Percentiles rank a stretch among this genome's conserved stretches.
phyloP scores from a whole-genome alignment of 2,888 invertebrate species.

The Tiphia femorata region DNA sequence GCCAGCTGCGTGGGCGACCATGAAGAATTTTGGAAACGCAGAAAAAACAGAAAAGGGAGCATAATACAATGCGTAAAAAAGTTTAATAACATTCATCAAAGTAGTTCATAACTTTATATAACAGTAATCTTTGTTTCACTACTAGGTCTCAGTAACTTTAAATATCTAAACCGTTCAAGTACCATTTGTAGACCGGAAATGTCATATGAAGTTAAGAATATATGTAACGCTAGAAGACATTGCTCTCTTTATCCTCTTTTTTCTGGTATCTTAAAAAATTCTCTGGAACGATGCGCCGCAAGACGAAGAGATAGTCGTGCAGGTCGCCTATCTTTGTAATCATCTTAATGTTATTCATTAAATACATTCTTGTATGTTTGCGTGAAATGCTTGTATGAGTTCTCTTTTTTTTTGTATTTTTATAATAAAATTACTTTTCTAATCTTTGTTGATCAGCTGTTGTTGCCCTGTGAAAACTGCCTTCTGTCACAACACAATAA shows the following conservation, averaged over 20 bases:
- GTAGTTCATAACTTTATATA: slow-evolving; percentile 14
- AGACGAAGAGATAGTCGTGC: slow-evolving; percentile 54
- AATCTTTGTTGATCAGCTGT: slow-evolving; percentile 75
- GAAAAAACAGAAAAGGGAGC: slow-evolving; percentile 49
- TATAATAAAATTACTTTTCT: slow-evolving; percentile 72
- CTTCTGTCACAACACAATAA: slow-evolving; percentile 74
- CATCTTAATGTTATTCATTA: slow-evolving; percentile 44
- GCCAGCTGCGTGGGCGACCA: slow-evolving; percentile 25
- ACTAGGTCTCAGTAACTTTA: slow-evolving; percentile 33
- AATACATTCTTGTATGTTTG: slow-evolving; percentile 50
- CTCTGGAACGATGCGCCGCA: slow-evolving; percentile 51
- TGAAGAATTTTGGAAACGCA: slow-evolving; percentile 40
- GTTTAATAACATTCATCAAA: too few relatives aligned
- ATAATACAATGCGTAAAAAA: slow-evolving; percentile 26
- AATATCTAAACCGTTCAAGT: slow-evolving; percentile 30
- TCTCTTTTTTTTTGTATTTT: slow-evolving; percentile 71
- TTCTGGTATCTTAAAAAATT: slow-evolving; percentile 53
- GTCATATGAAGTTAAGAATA: slow-evolving; percentile 37
- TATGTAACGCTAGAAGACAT: slow-evolving; percentile 45
- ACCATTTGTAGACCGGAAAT: slow-evolving; percentile 32
- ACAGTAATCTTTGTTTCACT: slow-evolving; percentile 30
- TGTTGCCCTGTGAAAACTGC: slow-evolving; percentile 80
- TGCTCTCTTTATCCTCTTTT: slow-evolving; percentile 50
- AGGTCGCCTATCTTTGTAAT: slow-evolving; percentile 45
- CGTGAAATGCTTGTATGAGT: slow-evolving; percentile 54